A percentile compares a stretch with the other conserved stretches of the same genome.
Conservation (phyloP, 2,888 invertebrate genomes). For the Atrina japonica region DNA sequence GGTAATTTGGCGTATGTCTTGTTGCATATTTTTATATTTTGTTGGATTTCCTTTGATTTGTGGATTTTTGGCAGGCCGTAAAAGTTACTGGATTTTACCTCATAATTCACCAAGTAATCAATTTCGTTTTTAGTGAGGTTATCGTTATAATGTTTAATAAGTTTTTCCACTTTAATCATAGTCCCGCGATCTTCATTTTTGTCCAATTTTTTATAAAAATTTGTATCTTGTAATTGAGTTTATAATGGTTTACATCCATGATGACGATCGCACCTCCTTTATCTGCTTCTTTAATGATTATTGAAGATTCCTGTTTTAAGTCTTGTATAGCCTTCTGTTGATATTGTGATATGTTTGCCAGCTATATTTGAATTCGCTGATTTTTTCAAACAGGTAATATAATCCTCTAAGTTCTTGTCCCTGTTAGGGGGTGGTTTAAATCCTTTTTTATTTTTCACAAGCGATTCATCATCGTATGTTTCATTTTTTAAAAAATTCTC, state of each 20-base stretch:
- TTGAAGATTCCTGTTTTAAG: no score
- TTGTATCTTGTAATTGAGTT: no score
- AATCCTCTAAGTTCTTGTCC: constrained; percentile 6
- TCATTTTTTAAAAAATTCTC: constrained; percentile 6
- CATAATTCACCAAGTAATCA: constrained; percentile 10
- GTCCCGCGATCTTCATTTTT: no score
- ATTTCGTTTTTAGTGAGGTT: constrained; percentile 1
- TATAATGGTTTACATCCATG: no score
- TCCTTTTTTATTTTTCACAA: constrained; percentile 4
- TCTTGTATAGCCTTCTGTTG: background rate
- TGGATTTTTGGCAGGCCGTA: constrained; percentile 10
- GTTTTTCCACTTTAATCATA: no score
- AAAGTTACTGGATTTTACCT: constrained; percentile 17
- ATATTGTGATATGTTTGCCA: background rate
- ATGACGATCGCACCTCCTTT: no score
- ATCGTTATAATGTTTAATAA: no score
- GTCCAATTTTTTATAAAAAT: no score
- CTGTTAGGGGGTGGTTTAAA: background rate
- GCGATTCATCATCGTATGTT: background rate
- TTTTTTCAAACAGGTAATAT: constrained; percentile 3
- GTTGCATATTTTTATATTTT: constrained; percentile 1
- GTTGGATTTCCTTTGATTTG: constrained; percentile 11
- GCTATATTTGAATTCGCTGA: constrained; percentile 4
- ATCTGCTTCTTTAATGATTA: no score
- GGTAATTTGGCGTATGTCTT: constrained; percentile 1